A percentile compares a stretch with the other conserved stretches of the same genome.
Conservation (phyloP, 2,888 invertebrate species). For the Agrochola circellaris region DNA sequence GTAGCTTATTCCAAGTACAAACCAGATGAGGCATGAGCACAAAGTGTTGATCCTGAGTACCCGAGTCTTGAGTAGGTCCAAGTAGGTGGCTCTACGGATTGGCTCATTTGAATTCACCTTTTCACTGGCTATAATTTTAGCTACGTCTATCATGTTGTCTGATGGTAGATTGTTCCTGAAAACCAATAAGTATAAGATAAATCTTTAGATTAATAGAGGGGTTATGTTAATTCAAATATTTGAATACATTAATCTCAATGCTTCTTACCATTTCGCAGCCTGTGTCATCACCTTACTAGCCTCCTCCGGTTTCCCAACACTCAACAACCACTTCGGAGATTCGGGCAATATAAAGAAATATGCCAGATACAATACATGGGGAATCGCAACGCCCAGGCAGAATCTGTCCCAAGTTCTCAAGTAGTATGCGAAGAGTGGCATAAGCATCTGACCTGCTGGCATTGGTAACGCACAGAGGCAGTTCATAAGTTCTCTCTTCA, state of each 20-base stretch:
- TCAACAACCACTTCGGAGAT: constrained; percentile 94
- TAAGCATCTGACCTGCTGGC: constrained; percentile 91
- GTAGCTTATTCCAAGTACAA: constrained; percentile 94
- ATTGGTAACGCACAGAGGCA: constrained; percentile 91
- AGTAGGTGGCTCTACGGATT: constrained; percentile 82
- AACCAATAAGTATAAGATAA: constrained; percentile 21
- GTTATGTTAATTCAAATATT: background rate
- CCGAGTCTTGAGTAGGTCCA: constrained; percentile 92
- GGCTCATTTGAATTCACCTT: constrained; percentile 77
- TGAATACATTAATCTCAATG: background rate
- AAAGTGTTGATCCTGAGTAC: constrained; percentile 91
- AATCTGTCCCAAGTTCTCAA: constrained; percentile 91
- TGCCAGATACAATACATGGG: constrained; percentile 88
- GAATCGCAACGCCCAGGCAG: constrained; percentile 91
- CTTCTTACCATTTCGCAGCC: constrained; percentile 88
- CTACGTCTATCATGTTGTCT: constrained; percentile 77
- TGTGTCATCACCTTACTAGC: constrained; percentile 91
- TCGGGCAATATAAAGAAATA: constrained; percentile 93
- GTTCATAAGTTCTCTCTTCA: constrained; percentile 84
- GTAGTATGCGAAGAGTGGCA: constrained; percentile 91
- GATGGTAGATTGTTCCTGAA: constrained; percentile 84
- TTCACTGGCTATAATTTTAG: constrained; percentile 74
- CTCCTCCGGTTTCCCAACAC: constrained; percentile 91
- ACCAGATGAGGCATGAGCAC: constrained; percentile 93
- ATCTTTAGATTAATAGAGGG: background rate